Base-by-base conservation (phyloP, 2,888 invertebrate species). In the Aporophyla lueneburgensis region DNA sequence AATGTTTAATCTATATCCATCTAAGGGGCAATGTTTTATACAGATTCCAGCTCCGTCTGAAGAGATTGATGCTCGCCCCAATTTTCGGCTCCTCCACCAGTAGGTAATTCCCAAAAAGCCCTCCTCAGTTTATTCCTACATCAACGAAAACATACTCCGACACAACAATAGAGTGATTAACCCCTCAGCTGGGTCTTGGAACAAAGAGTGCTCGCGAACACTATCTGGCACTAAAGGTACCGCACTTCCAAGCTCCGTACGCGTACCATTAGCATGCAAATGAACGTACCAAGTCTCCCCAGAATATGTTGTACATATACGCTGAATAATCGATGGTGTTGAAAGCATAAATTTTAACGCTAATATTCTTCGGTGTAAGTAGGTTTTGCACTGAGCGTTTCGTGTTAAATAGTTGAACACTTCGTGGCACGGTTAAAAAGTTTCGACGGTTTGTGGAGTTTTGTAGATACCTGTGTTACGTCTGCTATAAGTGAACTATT, bases 231-330 rank as follows among this genome's bases (percentile, higher is more conserved):
- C 86, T 87, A 86, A 85, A 86, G 86, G 82, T 83, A 84, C 87
- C 84, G 82, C 81, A 87, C 83, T 85, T 81, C 74, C 21, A 80
- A 67, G 80, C 81, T 80, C 49, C 71, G 76, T 77, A 81, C 80
- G 81, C 87, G 80, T 82, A 73, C 83, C 70, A 95, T 95, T 95
- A 95, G 93, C 93, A 95, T 95, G 95, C 92, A 95, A 95, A 95
- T 95, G 93, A 95, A 92, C 90, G 91, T 90, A 92, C 92, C 90
- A 88, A 91, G 92, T 91, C 92, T 85, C 89, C 89, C 86, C 88
- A 87, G 89, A 89, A 91, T 89, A 90, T 89, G 89, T 88, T 86
- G 85, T 86, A 90, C 88, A 88, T 86, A 90, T 84, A 84, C 86
- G 78, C 80, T 85, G 86, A 86, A 89, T 90, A 89, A 91, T 89